Evolutionary conservation across 2,113 vertebrate species (phyloP).

Genomic region (Hippopotamus amphibius): DNA sequence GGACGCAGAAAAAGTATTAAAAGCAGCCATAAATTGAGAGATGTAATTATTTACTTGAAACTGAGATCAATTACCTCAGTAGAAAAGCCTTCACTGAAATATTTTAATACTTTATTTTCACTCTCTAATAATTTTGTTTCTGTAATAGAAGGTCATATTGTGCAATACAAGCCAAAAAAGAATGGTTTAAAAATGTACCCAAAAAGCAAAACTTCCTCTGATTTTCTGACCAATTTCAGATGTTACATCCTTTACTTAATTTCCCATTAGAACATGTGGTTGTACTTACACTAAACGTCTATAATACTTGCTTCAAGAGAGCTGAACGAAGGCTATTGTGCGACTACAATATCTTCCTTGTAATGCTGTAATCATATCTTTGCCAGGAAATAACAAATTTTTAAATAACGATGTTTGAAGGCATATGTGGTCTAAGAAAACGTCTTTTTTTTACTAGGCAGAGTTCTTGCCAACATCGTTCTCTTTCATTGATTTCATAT

Average conservation of each 20-base stretch:
- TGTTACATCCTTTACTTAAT: slow-evolving; percentile 1
- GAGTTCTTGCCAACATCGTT: slow-evolving; percentile 53
- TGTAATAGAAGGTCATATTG: neutral
- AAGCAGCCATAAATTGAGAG: slow-evolving; percentile 19
- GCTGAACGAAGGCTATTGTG: slow-evolving; percentile 23
- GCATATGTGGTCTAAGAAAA: slow-evolving; percentile 41
- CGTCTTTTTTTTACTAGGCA: neutral
- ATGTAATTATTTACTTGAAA: slow-evolving; percentile 50
- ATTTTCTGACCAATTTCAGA: slow-evolving; percentile 54
- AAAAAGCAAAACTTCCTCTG: neutral
- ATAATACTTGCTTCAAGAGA: slow-evolving; percentile 47
- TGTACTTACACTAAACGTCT: slow-evolving; percentile 34
- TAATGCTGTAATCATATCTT: slow-evolving; percentile 51
- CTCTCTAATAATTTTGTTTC: slow-evolving; percentile 28
- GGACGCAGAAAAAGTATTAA: neutral
- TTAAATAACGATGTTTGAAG: slow-evolving; percentile 62
- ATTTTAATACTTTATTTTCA: slow-evolving; percentile 37
- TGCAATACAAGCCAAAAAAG: neutral
- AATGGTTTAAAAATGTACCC: slow-evolving; percentile 6
- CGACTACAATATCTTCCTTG: slow-evolving; percentile 47
- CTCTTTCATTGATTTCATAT: slow-evolving; percentile 65
- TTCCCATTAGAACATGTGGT: slow-evolving; percentile 33
- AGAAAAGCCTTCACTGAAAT: slow-evolving; percentile 43
- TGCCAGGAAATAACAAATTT: slow-evolving; percentile 61
- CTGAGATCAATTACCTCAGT: slow-evolving; percentile 16